phyloP scores from a whole-genome alignment of 2,888 invertebrate species.

The Sesia bembeciformis region DNA sequence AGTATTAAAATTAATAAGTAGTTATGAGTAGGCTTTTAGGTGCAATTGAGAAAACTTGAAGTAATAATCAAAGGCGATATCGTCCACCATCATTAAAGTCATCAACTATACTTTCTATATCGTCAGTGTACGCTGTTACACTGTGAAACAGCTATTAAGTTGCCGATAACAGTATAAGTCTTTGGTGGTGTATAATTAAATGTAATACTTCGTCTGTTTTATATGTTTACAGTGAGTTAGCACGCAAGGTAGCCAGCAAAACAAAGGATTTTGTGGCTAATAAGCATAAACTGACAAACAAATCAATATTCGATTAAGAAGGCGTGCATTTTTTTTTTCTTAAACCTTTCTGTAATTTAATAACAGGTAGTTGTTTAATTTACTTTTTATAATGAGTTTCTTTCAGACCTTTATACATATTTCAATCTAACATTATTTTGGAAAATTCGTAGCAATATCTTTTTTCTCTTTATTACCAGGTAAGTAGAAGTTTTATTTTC shows the following conservation, averaged over 20 bases:
- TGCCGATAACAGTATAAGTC: slow-evolving; percentile 14
- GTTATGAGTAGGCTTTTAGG: neutral
- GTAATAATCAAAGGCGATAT: slow-evolving; percentile 23
- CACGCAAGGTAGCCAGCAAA: slow-evolving; percentile 31
- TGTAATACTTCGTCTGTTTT: slow-evolving; percentile 45
- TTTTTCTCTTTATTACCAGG: no score
- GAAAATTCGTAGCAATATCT: no score
- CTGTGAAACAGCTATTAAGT: slow-evolving; percentile 12
- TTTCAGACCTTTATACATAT: no score
- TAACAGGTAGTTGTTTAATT: no score
- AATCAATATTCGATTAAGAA: no score
- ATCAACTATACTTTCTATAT: slow-evolving; percentile 24
- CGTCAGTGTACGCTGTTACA: slow-evolving; percentile 37
- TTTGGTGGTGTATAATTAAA: slow-evolving; percentile 49
- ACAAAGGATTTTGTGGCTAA: no score
- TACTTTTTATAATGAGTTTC: no score
- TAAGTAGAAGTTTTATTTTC: no score
- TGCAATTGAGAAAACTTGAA: neutral
- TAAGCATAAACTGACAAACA: no score
- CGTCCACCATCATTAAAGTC: slow-evolving; percentile 22
- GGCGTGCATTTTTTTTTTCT: no score
- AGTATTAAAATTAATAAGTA: neutral
- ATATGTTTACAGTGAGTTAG: slow-evolving; percentile 45
- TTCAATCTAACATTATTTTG: no score
- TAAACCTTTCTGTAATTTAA: no score